A percentile compares a stretch with the other conserved stretches of the same genome.
Conservation (phyloP, 1,140 invertebrate species). For the Lamellibrachia luymesi region DNA sequence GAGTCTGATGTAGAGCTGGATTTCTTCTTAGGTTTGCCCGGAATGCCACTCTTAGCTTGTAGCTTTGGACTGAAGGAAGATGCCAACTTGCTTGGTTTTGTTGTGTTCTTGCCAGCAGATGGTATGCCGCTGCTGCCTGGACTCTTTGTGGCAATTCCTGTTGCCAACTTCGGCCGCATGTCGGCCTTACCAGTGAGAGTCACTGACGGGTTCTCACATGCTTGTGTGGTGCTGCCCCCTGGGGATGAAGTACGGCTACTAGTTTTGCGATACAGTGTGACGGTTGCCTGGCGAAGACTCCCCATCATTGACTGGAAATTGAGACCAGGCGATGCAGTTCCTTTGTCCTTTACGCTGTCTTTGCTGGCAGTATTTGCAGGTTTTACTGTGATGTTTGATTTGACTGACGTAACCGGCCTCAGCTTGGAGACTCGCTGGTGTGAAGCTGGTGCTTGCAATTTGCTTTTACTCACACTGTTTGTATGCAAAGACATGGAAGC, state of each 20-base stretch:
- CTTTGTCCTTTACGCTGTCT: not conserved
- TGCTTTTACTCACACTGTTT: not conserved
- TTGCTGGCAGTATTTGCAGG: not conserved
- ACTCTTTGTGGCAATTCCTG: not conserved
- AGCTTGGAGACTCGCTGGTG: not conserved
- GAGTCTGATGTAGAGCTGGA: not conserved
- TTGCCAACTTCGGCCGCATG: not conserved
- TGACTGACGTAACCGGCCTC: not conserved
- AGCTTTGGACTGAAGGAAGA: not conserved
- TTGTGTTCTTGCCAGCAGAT: not conserved
- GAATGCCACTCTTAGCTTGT: not conserved
- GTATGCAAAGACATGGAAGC: not conserved
- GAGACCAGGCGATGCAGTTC: not conserved
- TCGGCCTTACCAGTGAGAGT: not conserved
- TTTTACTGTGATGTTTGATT: not conserved
- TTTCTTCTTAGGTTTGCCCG: not conserved
- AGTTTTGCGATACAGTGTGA: not conserved
- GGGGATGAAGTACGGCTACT: not conserved
- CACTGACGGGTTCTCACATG: not conserved
- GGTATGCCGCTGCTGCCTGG: not conserved
- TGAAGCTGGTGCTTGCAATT: not conserved
- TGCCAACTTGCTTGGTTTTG: not conserved
- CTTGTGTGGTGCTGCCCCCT: not conserved
- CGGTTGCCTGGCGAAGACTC: not conserved
- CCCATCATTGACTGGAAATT: not conserved